Base-by-base conservation (phyloP, 2,888 invertebrate species). In the Atethmia centrago region DNA sequence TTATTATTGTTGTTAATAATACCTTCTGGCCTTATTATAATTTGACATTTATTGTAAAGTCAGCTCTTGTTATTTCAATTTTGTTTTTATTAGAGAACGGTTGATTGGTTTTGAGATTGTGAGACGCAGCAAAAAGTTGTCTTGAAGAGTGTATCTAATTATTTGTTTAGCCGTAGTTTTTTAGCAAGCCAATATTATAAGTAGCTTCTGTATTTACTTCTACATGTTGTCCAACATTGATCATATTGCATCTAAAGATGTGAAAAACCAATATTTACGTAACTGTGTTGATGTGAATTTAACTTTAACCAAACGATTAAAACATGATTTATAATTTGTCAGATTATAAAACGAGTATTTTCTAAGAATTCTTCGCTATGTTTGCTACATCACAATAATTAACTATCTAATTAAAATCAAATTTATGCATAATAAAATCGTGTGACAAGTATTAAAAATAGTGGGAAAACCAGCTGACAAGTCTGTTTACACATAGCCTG, bases 371-470 rank as follows among this genome's bases (percentile, higher is more conserved):
- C 51, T 69, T 40, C 28, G 28, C n/a, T 28, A 3, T 19, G 47
- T 61, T 25, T 71, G 71, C 19, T 49, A 62, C 25, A 45, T 21
- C 49, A 42, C 21, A 42, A 64, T 75, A 45, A 58, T 42, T 58
- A 53, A 21, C 49, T n/a, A n/a, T n/a, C n/a, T 62, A 53, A 79
- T 77, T 70, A 77, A 28, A 66, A 59, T 45, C 10, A 64, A 62
- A 40, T 58, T 49, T 74, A 78, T 59, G 66, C 51, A 74, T 64
- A 69, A 64, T 61, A 36, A 49, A 61, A 73, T 77, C 59, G 69
- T 83, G 77, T 77, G 74, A 83, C 82, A 84, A 53, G 63, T 63
- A 49, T 63, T 68, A n/a, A 69, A 75, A 55, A 69, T 67, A 56
- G 36, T 49, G 77, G 82, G 25, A 80, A 83, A 80, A 56, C 71